Evolutionary conservation across 2,797 vertebrate species (phyloP), one percentile per base, ranked within the genome.

Genomic region (Pelodytes ibericus): DNA sequence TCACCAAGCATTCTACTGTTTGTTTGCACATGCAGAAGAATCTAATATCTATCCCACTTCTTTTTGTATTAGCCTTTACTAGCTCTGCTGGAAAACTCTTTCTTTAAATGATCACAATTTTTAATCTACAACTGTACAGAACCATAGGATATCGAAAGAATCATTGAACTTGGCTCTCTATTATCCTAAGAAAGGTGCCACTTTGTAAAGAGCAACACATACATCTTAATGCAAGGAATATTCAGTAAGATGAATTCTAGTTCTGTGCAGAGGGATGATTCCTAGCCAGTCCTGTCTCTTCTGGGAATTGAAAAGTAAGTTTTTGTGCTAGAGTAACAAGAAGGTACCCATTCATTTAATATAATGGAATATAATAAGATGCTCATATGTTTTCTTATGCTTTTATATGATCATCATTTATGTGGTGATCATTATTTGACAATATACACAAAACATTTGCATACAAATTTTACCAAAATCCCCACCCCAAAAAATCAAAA

Each of bases 211-310:
- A 68, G 41, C 73, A 75, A 25, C 47, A 30, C 63, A 68, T 75
- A 64, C 56, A 68, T 75, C 73, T 75, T 68, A 75, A 44, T 36
- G 36, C n/a, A 65, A 63, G 56, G 56, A 67, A 67, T 74, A 67
- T 64, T 74, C 59, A 73, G 26, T 22, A 68, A 75, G 56, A 75
- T 61, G 20, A 60, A 73, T 73, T 65, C 56, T 5, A 9, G 47
- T 75, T 25, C 72, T 44, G 20, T 58, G 58, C 58, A 60, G 27
- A 18, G 27, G 2, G 22, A 31, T 58, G 56, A 9, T 29, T 51
- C 20, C 56, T 11, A 49, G 41, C 53, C 33, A 18, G 10, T n/a
- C 41, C 39, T 26, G 13, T 13, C 59, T 68, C 56, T 75, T 47
- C 29, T 61, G 39, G 59, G 64, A 68, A 61, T 68, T 31, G 2